Evolutionary conservation across 1,140 invertebrate species (phyloP).

Genomic region (Probaryconus sp.): DNA sequence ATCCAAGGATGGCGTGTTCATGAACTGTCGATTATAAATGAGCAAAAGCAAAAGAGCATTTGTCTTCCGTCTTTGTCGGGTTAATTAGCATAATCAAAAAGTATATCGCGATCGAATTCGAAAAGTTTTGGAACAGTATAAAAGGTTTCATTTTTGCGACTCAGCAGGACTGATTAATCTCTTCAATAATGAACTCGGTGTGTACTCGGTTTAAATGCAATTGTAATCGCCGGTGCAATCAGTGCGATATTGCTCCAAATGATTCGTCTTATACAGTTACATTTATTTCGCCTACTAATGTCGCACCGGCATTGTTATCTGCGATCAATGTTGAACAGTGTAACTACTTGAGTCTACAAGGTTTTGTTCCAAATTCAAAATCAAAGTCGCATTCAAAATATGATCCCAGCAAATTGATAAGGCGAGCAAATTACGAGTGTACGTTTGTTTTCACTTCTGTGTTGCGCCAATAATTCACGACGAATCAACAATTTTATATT

Average conservation of each 20-base stretch:
- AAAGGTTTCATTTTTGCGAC: slow-evolving; percentile 1
- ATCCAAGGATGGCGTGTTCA: slow-evolving; percentile 28
- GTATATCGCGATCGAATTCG: no score
- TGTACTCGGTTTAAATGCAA: no score
- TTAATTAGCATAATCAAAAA: no score
- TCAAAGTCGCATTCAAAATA: slow-evolving; percentile 23
- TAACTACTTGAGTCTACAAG: slow-evolving; percentile 35
- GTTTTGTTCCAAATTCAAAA: slow-evolving; percentile 18
- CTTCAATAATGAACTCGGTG: no score
- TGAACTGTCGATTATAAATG: slow-evolving; percentile 48
- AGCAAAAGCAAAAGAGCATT: no score
- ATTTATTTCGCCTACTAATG: slow-evolving; percentile 9
- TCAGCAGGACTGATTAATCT: slow-evolving; percentile 1
- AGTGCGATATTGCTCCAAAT: slow-evolving; percentile 13
- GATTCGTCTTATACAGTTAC: no score
- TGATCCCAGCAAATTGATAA: slow-evolving; percentile 14
- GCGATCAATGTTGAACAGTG: slow-evolving; percentile 23
- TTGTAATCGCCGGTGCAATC: slow-evolving; percentile 8
- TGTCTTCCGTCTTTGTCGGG: slow-evolving; percentile 1
- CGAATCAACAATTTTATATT: no score
- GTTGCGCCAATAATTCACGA: no score
- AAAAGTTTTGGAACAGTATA: no score
- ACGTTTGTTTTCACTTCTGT: not conserved
- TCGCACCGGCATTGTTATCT: slow-evolving; percentile 12
- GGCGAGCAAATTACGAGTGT: slow-evolving; percentile 10